Evolutionary conservation across 2,113 vertebrate genomes (phyloP).

Genomic region (Microcebus ravelobensis): DNA sequence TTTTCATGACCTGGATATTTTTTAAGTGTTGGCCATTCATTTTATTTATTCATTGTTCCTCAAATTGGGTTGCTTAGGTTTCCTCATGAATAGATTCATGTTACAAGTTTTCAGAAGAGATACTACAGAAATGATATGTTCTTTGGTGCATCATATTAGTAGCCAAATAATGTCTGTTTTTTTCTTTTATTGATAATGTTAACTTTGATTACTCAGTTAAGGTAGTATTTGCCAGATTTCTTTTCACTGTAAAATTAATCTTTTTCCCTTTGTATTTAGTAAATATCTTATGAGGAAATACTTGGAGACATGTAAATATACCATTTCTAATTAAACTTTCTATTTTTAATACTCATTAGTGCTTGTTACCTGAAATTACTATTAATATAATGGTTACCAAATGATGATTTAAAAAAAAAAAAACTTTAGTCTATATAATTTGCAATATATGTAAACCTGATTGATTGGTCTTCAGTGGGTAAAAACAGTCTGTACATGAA

Average conservation of each 20-base stretch:
- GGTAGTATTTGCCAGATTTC: background rate
- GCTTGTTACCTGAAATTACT: background rate
- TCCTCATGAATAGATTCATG: background rate
- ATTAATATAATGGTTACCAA: background rate
- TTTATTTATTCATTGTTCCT: background rate
- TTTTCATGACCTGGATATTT: background rate
- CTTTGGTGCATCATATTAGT: background rate
- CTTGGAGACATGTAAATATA: background rate
- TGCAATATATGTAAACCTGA: background rate
- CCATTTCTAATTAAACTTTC: background rate
- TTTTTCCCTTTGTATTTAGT: background rate
- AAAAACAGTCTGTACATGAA: background rate
- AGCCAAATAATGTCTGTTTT: background rate
- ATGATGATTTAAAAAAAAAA: background rate
- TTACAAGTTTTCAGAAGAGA: background rate
- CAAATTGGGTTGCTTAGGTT: background rate
- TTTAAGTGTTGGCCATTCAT: background rate
- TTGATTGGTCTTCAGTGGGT: background rate
- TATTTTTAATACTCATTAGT: background rate
- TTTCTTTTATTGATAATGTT: background rate
- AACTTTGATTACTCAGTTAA: background rate
- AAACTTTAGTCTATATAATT: background rate
- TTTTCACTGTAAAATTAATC: background rate
- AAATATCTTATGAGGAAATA: background rate
- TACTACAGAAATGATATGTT: background rate